A percentile compares a stretch with the other conserved stretches of the same genome.
Conservation (phyloP, 2,113 vertebrate genomes). For the Perca schrenkii region DNA sequence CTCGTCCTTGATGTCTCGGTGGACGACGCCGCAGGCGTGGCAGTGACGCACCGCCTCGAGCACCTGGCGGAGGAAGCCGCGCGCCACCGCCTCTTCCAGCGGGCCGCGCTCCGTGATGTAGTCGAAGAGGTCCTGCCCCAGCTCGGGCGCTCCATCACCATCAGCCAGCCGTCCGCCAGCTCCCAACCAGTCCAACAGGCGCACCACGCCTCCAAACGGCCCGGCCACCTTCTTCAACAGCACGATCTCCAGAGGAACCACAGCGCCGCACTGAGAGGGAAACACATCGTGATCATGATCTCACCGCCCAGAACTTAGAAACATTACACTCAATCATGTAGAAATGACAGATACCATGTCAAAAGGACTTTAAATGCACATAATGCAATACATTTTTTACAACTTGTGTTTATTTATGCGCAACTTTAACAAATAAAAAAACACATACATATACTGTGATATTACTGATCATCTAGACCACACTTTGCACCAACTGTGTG, state of each 20-base stretch:
- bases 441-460: too few relatives aligned
- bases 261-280: conserved; percentile 82
- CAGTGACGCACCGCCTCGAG: conserved; percentile 93
- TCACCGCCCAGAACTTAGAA: too few relatives aligned
- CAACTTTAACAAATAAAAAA: not conserved
- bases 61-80: conserved; percentile 93
- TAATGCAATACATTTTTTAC: too few relatives aligned
- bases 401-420: not conserved
- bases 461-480: too few relatives aligned
- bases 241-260: conserved; percentile 93
- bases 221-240: conserved; percentile 92
- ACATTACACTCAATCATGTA: not conserved
- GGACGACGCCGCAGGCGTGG: conserved; percentile 91
- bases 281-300: not conserved
- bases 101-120: conserved; percentile 95
- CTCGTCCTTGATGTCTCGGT: conserved; percentile 96
- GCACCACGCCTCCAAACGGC: conserved; percentile 90
- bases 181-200: conserved; percentile 95
- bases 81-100: conserved; percentile 89
- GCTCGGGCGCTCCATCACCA: conserved; percentile 92
- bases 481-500: too few relatives aligned
- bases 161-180: conserved; percentile 89
- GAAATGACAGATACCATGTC: not conserved
- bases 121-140: conserved; percentile 93
- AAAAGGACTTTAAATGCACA: too few relatives aligned